Evolutionary conservation across 2,888 invertebrate species (phyloP), one percentile per base, ranked within the genome.

Genomic region (Drosophila atripex): DNA sequence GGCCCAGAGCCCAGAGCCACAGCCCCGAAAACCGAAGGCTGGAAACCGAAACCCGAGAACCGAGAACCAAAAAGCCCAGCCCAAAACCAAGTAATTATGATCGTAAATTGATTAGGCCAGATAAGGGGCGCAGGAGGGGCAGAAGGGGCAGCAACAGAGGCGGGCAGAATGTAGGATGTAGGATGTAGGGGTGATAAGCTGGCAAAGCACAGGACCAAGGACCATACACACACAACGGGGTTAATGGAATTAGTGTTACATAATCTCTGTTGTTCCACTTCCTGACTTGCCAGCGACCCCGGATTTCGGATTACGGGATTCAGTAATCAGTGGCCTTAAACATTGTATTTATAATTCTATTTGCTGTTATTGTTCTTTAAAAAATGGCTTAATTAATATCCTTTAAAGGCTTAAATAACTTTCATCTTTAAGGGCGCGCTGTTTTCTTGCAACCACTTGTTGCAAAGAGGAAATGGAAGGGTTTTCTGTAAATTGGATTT

Each of bases 91-190:
- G 83, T 80, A 80, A 80, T 80, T 80, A 80, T 80, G 86, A 86
- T 80, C 86, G 69, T 72, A 80, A 79, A 80, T 80, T 82, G 80
- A 86, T 86, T 83, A 79, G 64, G 53, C 60, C 64, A 51, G 64
- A 35, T 63, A 51, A 9, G 28, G 50, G 28, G n/a, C 16, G 55
- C 35, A 12, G 28, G 25, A 35, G 38, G 41, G 28, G 18, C 1
- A 51, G 12, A 21, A 50, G 28, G n/a, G 16, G 55, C 35, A 12
- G 28, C 25, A 35, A 32, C 38, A 23, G 7, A 46, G 38, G 23
- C 21, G 14, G 3, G 39, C 4, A 0, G 18, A 18, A 18, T 18
- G 18, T 2, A 23, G 47, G 16, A 12, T 41, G 50, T 14, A 30
- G 25, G 32, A 25, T 35, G 41, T 28, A 16, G 35, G 23, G 35